Evolutionary conservation across 2,888 invertebrate species (phyloP).

Genomic region (Embidobia sp.): DNA sequence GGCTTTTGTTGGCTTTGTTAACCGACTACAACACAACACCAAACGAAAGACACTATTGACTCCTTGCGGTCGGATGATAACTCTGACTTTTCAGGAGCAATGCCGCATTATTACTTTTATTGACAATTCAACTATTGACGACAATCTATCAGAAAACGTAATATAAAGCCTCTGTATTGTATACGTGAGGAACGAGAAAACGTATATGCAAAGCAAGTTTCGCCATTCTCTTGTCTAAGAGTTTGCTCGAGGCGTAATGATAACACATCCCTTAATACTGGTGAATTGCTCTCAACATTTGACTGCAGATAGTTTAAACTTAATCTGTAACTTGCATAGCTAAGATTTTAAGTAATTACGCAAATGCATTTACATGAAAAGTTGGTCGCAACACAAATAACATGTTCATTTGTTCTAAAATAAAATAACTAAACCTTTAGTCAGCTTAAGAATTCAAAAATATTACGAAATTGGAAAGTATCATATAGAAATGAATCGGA

Average conservation of each 20-base stretch:
- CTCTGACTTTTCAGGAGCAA: constrained; percentile 21
- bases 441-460: no score
- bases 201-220: constrained; percentile 60
- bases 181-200: constrained; percentile 13
- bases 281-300: constrained; percentile 35
- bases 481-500: no score
- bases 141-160: constrained; percentile 3
- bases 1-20: constrained; percentile 43
- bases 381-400: no score
- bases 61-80: constrained; percentile 11
- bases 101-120: constrained; percentile 26
- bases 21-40: constrained; percentile 15
- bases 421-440: no score
- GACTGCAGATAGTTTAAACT: constrained; percentile 29
- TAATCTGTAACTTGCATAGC: constrained; percentile 40
- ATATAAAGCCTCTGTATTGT: neutral
- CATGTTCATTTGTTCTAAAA: no score
- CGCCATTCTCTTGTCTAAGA: constrained; percentile 65
- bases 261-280: constrained; percentile 69
- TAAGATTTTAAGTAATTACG: constrained; percentile 13
- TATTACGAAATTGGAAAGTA: no score
- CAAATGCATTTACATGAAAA: no score
- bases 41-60: constrained; percentile 10
- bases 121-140: constrained; percentile 25
- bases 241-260: constrained; percentile 68